phyloP scores from a whole-genome alignment of 2,888 invertebrate species.

The Apamea monoglypha region DNA sequence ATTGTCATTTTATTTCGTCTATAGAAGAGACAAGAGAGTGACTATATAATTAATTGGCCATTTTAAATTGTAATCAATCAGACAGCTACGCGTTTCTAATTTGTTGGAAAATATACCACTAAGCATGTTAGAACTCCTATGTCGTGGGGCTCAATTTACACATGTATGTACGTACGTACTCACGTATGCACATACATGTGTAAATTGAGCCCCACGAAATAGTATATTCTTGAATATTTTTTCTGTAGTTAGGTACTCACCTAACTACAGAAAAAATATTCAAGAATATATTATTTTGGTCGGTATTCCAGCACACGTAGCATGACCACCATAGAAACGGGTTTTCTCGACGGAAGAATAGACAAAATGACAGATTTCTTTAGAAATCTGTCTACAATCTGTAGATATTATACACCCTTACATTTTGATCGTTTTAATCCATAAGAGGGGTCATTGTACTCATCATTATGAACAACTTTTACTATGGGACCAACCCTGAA shows the following conservation, averaged over 20 bases:
- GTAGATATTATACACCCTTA: no score
- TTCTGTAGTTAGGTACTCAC: not conserved
- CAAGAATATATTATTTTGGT: not conserved
- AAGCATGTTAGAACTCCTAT: not conserved
- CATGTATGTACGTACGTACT: not conserved
- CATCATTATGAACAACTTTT: no score
- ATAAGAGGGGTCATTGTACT: no score
- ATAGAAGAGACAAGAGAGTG: constrained; percentile 36
- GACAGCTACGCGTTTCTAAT: constrained; percentile 1
- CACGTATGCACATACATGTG: no score
- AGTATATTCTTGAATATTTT: not conserved
- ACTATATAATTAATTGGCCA: constrained; percentile 32
- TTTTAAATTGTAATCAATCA: constrained; percentile 44
- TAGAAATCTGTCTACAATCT: no score
- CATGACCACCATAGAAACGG: no score
- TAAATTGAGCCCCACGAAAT: no score
- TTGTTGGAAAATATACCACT: constrained; percentile 7
- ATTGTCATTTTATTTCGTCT: constrained; percentile 37
- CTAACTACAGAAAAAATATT: not conserved
- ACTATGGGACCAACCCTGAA: no score
- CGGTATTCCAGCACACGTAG: not conserved
- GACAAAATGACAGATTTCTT: no score
- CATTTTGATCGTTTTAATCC: no score
- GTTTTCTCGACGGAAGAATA: no score
- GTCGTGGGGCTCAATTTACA: not conserved